phyloP scores from a whole-genome alignment of 2,797 vertebrate genomes.

The Schizothorax lantsangensis region DNA sequence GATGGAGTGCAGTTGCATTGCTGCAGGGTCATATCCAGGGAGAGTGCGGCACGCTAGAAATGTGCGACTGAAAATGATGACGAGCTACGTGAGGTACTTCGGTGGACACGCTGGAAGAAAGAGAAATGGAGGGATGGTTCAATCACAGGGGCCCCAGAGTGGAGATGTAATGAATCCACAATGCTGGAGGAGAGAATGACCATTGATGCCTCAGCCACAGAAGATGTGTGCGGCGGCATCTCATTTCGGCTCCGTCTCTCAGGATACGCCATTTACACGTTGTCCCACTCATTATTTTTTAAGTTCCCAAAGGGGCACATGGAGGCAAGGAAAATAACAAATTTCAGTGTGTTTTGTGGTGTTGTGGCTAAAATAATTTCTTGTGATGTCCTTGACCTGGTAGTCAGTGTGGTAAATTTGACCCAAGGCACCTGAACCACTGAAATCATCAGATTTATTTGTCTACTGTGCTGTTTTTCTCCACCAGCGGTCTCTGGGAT shows the following conservation, averaged over 20 bases:
- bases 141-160: slow-evolving; percentile 35
- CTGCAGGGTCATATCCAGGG: slow-evolving; percentile 68
- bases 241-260: slow-evolving; percentile 27
- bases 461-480: slow-evolving; percentile 27
- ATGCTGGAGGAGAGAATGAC: slow-evolving; percentile 32
- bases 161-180: slow-evolving; percentile 38
- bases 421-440: slow-evolving; percentile 30
- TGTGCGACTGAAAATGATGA: slow-evolving; percentile 44
- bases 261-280: slow-evolving; percentile 28
- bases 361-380: slow-evolving; percentile 23
- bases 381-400: slow-evolving; percentile 46
- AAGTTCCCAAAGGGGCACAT: slow-evolving; percentile 31
- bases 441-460: slow-evolving; percentile 46
- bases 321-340: slow-evolving; percentile 30
- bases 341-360: slow-evolving; percentile 18
- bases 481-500: slow-evolving; percentile 10
- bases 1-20: slow-evolving; percentile 64
- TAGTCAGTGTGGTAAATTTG: slow-evolving; percentile 45
- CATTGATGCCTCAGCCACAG: slow-evolving; percentile 10
- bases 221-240: background rate
- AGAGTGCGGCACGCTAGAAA: slow-evolving; percentile 63
- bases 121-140: slow-evolving; percentile 29
- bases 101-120: slow-evolving; percentile 21
- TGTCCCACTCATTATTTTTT: slow-evolving; percentile 24
- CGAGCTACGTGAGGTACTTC: slow-evolving; percentile 13